Conservation (phyloP, 2,888 invertebrate species). For the Elmis aenea region DNA sequence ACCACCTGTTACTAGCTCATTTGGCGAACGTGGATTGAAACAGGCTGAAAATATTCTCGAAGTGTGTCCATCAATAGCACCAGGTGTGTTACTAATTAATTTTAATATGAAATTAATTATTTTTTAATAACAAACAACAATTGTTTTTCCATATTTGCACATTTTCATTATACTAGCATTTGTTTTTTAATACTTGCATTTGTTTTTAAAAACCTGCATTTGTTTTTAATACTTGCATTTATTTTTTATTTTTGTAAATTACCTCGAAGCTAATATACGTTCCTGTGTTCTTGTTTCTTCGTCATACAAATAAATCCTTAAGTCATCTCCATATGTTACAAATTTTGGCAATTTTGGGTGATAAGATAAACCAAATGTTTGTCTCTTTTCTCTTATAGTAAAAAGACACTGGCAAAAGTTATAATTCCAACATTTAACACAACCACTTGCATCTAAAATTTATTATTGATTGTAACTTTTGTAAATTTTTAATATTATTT, state of each 20-base stretch:
- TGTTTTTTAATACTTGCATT: no score
- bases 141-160: no score
- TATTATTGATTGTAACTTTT: not conserved
- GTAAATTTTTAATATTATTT: not conserved
- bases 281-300: conserved; percentile 63
- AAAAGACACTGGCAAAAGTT: conserved; percentile 59
- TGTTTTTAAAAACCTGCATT: no score
- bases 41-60: conserved; percentile 60
- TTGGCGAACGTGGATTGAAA: conserved; percentile 60
- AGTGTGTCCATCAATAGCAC: conserved; percentile 54
- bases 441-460: conserved; percentile 58
- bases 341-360: conserved; percentile 56
- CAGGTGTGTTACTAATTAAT: conserved; percentile 13
- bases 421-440: conserved; percentile 66
- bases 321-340: conserved; percentile 60
- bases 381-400: conserved; percentile 61
- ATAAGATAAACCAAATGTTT: conserved; percentile 59
- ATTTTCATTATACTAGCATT: no score
- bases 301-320: conserved; percentile 60
- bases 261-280: conserved; percentile 58
- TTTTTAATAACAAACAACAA: no score
- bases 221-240: no score
- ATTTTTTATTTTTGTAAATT: no score
- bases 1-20: conserved; percentile 64
- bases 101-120: no score